Evolutionary conservation across 2,797 vertebrate genomes (phyloP).

Genomic region (Hoplostethus mediterraneus): DNA sequence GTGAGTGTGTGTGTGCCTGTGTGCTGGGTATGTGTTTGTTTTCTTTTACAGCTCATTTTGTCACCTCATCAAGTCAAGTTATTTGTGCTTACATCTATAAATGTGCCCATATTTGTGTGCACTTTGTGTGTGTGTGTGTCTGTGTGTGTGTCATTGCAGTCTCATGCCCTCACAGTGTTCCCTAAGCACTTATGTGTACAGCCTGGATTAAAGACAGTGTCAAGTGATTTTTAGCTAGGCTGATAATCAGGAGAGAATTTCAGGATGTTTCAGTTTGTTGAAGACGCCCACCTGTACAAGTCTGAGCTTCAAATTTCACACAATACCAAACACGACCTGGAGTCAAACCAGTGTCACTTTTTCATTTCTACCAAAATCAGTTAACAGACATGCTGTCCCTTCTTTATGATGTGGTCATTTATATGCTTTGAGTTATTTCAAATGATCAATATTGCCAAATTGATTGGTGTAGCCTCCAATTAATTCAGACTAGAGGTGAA

Average conservation of each 20-base stretch:
- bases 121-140: slow-evolving; percentile 16
- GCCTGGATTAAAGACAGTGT: slow-evolving; percentile 29
- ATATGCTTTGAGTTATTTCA: no score
- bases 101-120: background rate
- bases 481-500: background rate
- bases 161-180: slow-evolving; percentile 2
- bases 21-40: background rate
- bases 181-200: slow-evolving; percentile 24
- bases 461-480: background rate
- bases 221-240: slow-evolving; percentile 19
- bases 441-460: background rate
- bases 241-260: slow-evolving; percentile 35
- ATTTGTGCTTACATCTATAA: background rate
- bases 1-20: background rate
- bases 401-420: no score
- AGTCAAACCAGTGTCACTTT: background rate
- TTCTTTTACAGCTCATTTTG: no score
- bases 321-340: no score
- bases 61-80: background rate
- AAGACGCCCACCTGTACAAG: background rate
- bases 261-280: slow-evolving; percentile 8
- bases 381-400: no score
- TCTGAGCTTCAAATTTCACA: no score
- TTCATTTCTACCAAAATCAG: no score
- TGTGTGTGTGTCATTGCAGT: slow-evolving; percentile 9